Conservation (phyloP, 37 sponge, comb jelly and placozoan genomes). For the Hormiphora californensis region DNA sequence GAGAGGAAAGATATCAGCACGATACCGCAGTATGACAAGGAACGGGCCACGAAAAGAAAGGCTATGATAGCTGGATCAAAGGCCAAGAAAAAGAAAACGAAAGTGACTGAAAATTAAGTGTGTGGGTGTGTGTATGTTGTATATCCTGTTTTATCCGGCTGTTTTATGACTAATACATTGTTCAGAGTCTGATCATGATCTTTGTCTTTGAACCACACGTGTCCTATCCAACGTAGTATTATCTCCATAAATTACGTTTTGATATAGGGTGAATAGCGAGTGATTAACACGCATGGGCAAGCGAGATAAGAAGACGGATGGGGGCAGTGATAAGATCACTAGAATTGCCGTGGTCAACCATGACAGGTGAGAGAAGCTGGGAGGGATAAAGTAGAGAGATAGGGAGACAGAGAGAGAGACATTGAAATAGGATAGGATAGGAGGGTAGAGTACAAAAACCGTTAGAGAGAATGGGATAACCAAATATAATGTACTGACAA, state of each 20-base stretch:
- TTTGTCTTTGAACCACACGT: too few relatives aligned
- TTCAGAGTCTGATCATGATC: too few relatives aligned
- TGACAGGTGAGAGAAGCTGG: too few relatives aligned
- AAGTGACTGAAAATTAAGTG: background rate
- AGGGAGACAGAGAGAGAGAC: too few relatives aligned
- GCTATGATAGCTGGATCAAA: constrained; percentile 17
- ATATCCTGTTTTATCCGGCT: background rate
- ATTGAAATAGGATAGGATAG: too few relatives aligned
- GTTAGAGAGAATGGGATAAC: too few relatives aligned
- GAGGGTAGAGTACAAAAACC: too few relatives aligned
- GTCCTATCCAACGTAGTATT: too few relatives aligned
- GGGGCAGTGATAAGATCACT: constrained; percentile 70
- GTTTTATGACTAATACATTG: background rate
- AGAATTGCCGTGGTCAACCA: constrained; percentile 88
- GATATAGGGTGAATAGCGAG: too few relatives aligned
- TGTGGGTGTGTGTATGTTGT: background rate
- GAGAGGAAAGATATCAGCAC: constrained; percentile 65
- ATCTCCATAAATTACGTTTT: too few relatives aligned
- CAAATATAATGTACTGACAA: too few relatives aligned
- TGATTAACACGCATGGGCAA: background rate
- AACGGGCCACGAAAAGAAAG: constrained; percentile 63
- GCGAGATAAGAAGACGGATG: constrained; percentile 54
- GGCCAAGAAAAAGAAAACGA: background rate
- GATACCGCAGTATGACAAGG: constrained; percentile 69
- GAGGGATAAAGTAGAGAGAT: too few relatives aligned